Percentiles rank a stretch among this genome's conserved stretches.
These are phyloP conservation scores for Pandion haliaetus DNA, from an alignment of 2,113 vertebrate species.

Conservation along the genomic window DNA sequence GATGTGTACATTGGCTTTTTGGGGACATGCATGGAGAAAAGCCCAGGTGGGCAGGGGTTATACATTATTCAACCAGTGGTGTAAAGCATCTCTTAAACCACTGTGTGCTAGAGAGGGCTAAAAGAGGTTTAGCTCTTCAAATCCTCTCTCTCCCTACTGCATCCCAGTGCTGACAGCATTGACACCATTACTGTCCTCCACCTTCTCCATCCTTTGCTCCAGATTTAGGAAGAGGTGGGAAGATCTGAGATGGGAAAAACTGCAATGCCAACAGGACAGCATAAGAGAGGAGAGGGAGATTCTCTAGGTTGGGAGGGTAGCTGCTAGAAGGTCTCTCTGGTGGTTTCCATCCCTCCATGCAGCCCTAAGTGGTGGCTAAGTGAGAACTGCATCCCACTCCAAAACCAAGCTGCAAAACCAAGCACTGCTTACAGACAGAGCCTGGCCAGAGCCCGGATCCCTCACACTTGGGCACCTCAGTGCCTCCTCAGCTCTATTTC, in stretches of 20 bases:
- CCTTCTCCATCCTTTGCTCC: background rate
- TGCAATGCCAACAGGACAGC: accelerated
- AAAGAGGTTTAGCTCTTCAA: background rate
- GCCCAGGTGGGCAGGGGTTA: background rate
- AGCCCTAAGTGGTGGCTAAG: background rate
- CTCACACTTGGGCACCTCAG: background rate
- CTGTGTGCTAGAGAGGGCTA: background rate
- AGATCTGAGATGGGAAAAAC: background rate
- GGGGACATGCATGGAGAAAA: background rate
- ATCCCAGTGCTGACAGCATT: background rate
- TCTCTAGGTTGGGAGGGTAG: background rate
- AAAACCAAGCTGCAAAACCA: background rate
- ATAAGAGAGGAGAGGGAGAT: background rate
- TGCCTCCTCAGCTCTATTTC: background rate
- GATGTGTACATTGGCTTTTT: background rate
- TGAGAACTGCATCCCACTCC: background rate
- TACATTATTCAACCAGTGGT: background rate
- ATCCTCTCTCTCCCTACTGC: background rate
- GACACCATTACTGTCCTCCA: background rate
- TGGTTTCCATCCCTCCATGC: background rate
- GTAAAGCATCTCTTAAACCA: background rate
- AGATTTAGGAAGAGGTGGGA: background rate
- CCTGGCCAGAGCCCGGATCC: accelerated
- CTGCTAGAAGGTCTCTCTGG: background rate
- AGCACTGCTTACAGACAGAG: background rate